Evolutionary conservation across 2,113 vertebrate genomes (phyloP), one percentile per base, ranked within the genome.

Genomic region (Melanerpes formicivorus): DNA sequence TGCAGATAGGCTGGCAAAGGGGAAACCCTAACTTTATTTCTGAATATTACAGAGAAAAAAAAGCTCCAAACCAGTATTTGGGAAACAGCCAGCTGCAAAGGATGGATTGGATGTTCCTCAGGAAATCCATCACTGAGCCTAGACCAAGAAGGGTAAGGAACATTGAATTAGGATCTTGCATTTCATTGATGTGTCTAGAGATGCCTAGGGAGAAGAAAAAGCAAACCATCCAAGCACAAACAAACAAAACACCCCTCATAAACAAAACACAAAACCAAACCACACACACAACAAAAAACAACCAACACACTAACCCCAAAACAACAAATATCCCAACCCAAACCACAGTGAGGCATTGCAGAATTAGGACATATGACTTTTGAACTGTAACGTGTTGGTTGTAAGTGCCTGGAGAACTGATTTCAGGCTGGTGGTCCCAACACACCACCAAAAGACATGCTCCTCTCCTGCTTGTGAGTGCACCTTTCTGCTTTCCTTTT

Each of bases 31-130:
- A 63, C 11, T 58, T 44, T 48, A 54, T 67, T 83, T 18, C 1
- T 37, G 56, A 80, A 8, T 71, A 18, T 22, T 32, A 19, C 1
- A 15, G 9, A 56, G 3, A 11, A 22, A 50, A 81, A 81, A 27
- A 14, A 44, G 6, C 42, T 67, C 18, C 11, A 9, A 46, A 70
- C 71, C 11, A 19, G 8, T 40, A 5, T 87, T 79, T 69, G 55
- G 44, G 75, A 76, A 90, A 26, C 11, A 89, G 50, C 15, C 70
- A 87, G 19, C 18, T 72, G 44, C 3, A 4, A 64, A 72, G 22
- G 21, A 29, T 72, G 21, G 9, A 9, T 30, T 42, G 25, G 18
- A 32, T 32, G 11, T 40, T 76, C 54, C 29, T 65, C 0, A 0
- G 34, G 44, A 70, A 62, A 50, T 63, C 59, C 84, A 37, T 50